Conservation (phyloP, 2,888 invertebrate genomes). For the Limenitis camilla region DNA sequence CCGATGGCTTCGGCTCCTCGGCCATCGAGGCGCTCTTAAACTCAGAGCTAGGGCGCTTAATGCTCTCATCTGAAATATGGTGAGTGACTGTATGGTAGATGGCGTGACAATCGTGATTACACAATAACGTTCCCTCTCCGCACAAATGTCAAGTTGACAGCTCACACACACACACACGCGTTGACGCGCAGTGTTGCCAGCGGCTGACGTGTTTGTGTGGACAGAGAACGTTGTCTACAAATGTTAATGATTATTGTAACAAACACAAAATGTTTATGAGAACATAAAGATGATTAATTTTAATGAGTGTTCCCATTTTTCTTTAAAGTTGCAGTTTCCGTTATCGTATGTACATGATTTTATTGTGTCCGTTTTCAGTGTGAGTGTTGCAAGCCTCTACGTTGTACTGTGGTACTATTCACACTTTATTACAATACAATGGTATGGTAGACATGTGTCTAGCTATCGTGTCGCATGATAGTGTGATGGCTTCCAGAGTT, state of each 20-base stretch:
- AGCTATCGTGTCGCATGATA: constrained; percentile 40
- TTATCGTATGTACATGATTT: constrained; percentile 32
- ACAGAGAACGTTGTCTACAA: constrained; percentile 8
- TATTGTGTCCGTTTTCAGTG: constrained; percentile 43
- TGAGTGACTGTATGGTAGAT: constrained; percentile 66
- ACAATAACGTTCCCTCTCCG: constrained; percentile 56
- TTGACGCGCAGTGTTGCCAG: no score
- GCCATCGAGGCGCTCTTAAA: constrained; percentile 79
- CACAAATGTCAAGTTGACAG: no score
- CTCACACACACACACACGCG: no score
- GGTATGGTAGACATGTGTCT: constrained; percentile 34
- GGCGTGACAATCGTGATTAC: constrained; percentile 40
- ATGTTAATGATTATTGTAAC: constrained; percentile 24
- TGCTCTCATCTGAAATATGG: constrained; percentile 80
- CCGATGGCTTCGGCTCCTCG: constrained; percentile 60
- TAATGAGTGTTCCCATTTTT: constrained; percentile 35
- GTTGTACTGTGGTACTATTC: constrained; percentile 49
- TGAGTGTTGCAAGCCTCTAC: constrained; percentile 67
- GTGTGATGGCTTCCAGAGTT: constrained; percentile 47
- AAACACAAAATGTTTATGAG: constrained; percentile 29
- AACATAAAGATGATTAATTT: constrained; percentile 36
- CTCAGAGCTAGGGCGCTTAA: constrained; percentile 91
- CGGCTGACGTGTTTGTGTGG: no score
- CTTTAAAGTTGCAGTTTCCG: constrained; percentile 4
- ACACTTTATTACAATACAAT: constrained; percentile 40